Percentiles rank a stretch among this genome's conserved stretches.
These are phyloP conservation scores for Poeciliopsis turneri DNA, from an alignment of 2,797 vertebrate genomes.

Conservation along the genomic window DNA sequence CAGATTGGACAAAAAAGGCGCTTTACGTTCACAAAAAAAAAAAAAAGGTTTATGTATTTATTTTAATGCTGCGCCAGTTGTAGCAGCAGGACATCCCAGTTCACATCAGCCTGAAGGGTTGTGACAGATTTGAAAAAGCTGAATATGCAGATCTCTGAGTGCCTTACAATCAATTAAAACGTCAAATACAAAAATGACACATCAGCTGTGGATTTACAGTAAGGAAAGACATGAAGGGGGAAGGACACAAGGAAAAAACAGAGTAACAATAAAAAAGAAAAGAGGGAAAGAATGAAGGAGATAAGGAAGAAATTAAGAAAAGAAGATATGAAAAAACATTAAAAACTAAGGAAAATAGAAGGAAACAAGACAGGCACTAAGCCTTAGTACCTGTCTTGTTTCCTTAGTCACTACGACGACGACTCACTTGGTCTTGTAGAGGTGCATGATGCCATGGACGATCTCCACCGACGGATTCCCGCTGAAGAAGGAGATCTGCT, in stretches of 20 bases:
- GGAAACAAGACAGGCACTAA: not conserved
- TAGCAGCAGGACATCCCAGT: not conserved
- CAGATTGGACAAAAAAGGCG: not conserved
- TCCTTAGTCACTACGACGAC: too few relatives aligned
- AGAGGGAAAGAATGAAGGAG: not conserved
- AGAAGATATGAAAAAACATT: not conserved
- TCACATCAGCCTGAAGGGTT: not conserved
- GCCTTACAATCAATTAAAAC: not conserved
- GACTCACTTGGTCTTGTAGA: conserved; percentile 98
- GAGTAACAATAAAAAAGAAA: not conserved
- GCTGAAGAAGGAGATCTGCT: conserved; percentile 98
- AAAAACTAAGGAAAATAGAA: not conserved
- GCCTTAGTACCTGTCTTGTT: too few relatives aligned
- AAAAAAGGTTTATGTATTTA: not conserved
- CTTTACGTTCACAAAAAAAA: not conserved
- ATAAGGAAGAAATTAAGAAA: not conserved
- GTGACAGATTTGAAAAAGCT: not conserved
- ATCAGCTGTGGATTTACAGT: not conserved
- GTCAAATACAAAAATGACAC: not conserved
- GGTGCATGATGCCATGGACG: conserved; percentile 97
- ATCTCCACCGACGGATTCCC: conserved; percentile 98
- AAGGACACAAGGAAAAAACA: not conserved
- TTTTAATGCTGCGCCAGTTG: not conserved
- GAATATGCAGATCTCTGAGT: not conserved
- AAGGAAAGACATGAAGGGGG: too few relatives aligned